Percentiles rank a stretch among this genome's conserved stretches.
Conservation (phyloP, 2,797 vertebrate genomes). For the Protosalanx chinensis region DNA sequence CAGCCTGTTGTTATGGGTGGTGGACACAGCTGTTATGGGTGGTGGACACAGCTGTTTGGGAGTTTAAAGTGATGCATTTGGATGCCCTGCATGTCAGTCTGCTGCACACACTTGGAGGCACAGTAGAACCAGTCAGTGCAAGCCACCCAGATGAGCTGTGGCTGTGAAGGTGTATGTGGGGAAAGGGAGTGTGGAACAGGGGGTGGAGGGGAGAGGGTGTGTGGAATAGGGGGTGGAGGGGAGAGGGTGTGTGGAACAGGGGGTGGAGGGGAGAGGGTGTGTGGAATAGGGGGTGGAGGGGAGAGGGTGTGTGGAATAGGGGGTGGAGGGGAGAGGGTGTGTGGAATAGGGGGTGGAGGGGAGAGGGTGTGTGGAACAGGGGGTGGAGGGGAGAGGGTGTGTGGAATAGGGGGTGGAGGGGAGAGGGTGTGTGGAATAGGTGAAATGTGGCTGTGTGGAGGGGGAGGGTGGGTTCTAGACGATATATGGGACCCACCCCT, state of each 20-base stretch:
- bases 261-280: background rate
- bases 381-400: background rate
- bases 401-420: slow-evolving; percentile 7
- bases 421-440: background rate
- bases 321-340: too few species aligned
- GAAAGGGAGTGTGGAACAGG: background rate
- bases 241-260: background rate
- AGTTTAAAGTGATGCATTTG: slow-evolving; percentile 23
- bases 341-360: too few species aligned
- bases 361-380: too few species aligned
- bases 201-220: background rate
- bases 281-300: background rate
- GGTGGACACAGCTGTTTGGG: slow-evolving; percentile 33
- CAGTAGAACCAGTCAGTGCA: slow-evolving; percentile 54
- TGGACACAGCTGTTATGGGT: background rate
- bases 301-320: too few species aligned
- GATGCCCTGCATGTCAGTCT: slow-evolving; percentile 32
- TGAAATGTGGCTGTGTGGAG: background rate
- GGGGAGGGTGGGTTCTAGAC: background rate
- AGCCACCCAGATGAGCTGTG: background rate
- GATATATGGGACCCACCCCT: background rate
- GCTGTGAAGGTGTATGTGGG: too few species aligned
- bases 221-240: too few species aligned
- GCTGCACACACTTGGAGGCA: slow-evolving; percentile 56
- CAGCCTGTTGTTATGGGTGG: slow-evolving; percentile 21